Evolutionary conservation across 1,140 invertebrate species (phyloP).

Genomic region (Euborellia annulipes): DNA sequence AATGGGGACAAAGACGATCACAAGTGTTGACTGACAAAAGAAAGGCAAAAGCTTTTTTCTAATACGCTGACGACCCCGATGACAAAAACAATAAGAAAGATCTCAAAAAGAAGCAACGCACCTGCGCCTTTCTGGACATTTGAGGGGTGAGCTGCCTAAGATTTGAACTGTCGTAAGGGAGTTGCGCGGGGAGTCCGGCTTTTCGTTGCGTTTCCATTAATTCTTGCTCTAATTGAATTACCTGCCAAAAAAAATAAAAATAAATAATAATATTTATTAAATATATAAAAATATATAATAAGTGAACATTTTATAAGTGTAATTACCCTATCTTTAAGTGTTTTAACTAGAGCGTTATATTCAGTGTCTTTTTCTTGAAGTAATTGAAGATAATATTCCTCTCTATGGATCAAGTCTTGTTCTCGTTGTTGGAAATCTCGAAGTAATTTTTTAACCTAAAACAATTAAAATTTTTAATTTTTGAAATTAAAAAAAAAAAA

Average conservation of each 20-base stretch:
- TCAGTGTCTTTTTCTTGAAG: constrained; percentile 74
- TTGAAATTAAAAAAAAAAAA: constrained; percentile 38
- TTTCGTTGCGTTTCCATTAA: constrained; percentile 67
- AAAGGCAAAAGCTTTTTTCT: no score
- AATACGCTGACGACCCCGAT: no score
- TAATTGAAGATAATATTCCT: constrained; percentile 67
- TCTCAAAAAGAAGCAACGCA: no score
- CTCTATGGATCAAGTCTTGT: constrained; percentile 39
- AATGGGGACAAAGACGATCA: no score
- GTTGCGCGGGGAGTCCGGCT: constrained; percentile 70
- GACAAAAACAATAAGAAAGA: no score
- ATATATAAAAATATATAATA: no score
- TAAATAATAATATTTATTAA: neutral
- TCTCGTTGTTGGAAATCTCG: constrained; percentile 62
- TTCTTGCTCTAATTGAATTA: constrained; percentile 47
- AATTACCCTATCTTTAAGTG: constrained; percentile 60
- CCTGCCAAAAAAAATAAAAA: constrained; percentile 26
- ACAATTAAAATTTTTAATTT: constrained; percentile 75
- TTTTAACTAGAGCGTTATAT: constrained; percentile 72
- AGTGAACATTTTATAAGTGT: no score
- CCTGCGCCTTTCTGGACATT: constrained; percentile 35
- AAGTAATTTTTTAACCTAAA: constrained; percentile 61
- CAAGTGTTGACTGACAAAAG: no score
- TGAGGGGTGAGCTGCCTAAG: constrained; percentile 55
- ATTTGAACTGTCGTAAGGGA: constrained; percentile 61